Evolutionary conservation across 2,888 invertebrate species (phyloP).

Genomic region (Caenorhabditis uteleia): DNA sequence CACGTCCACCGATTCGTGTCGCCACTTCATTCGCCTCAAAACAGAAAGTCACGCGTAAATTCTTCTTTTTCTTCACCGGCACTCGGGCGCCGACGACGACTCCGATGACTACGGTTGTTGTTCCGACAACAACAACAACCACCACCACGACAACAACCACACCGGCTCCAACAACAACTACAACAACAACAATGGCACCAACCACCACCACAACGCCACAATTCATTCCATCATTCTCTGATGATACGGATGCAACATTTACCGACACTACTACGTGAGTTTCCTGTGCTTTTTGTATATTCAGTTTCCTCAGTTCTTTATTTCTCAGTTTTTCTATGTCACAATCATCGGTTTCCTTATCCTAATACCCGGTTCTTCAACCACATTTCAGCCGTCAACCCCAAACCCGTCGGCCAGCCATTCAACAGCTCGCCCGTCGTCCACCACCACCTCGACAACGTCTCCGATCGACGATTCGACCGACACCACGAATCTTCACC

Average conservation of each 20-base stretch:
- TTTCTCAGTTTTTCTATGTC: neutral
- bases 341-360: constrained; percentile 9
- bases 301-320: constrained; percentile 4
- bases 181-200: constrained; percentile 7
- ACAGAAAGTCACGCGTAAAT: constrained; percentile 33
- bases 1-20: constrained; percentile 23
- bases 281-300: constrained; percentile 13
- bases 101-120: neutral
- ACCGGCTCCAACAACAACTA: constrained; percentile 8
- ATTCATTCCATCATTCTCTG: constrained; percentile 36
- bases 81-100: constrained; percentile 2
- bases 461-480: constrained; percentile 32
- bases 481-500: constrained; percentile 27
- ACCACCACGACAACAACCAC: constrained; percentile 1
- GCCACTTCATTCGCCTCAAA: constrained; percentile 24
- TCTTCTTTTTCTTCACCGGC: constrained; percentile 38
- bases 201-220: constrained; percentile 22
- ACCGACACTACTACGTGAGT: constrained; percentile 7
- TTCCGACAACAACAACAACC: constrained; percentile 4
- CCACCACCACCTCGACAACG: neutral
- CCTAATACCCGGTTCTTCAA: too few species aligned
- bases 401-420: constrained; percentile 18
- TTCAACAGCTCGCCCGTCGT: neutral
- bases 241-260: constrained; percentile 29
- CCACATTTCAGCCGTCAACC: constrained; percentile 27